A percentile compares a stretch with the other conserved stretches of the same genome.
Evolutionary conservation across 2,113 vertebrate genomes (phyloP).

Genomic region (Tyto alba): DNA sequence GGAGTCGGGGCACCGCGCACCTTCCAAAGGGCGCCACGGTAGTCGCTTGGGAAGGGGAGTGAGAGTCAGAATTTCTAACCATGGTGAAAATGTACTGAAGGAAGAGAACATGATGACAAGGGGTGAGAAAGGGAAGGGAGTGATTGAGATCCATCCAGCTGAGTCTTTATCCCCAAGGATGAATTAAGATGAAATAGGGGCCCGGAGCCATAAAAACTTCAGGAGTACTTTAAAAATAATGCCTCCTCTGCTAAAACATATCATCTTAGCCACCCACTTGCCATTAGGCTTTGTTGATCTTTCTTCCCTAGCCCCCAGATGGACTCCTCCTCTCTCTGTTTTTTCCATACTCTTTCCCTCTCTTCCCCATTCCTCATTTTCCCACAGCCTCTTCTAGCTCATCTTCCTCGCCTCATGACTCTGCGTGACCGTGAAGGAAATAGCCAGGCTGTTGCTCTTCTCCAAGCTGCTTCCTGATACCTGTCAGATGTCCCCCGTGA

Average conservation of each 20-base stretch:
- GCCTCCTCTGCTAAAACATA: background rate
- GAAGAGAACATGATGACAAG: conserved; percentile 64
- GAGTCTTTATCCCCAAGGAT: conserved; percentile 58
- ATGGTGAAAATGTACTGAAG: conserved; percentile 61
- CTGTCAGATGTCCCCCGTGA: background rate
- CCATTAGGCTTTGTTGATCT: background rate
- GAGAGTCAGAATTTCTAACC: conserved; percentile 61
- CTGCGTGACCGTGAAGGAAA: background rate
- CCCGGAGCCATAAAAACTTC: conserved; percentile 30
- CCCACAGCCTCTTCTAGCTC: too few relatives aligned
- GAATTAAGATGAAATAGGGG: conserved; percentile 57
- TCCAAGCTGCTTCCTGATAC: background rate
- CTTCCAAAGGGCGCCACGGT: conserved; percentile 63
- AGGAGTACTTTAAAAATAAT: conserved; percentile 53
- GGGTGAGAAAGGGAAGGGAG: conserved; percentile 57
- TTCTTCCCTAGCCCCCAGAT: background rate
- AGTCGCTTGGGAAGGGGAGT: conserved; percentile 62
- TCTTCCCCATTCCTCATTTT: background rate
- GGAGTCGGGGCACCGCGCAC: conserved; percentile 60
- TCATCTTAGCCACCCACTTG: background rate
- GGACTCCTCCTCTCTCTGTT: background rate
- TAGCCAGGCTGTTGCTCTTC: background rate
- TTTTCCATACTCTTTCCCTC: background rate
- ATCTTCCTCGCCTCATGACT: background rate
- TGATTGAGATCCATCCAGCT: conserved; percentile 57